These are phyloP conservation scores for Serranochromis macrocephalus DNA, from an alignment of 2,113 vertebrate genomes.

Conservation along the genomic window DNA sequence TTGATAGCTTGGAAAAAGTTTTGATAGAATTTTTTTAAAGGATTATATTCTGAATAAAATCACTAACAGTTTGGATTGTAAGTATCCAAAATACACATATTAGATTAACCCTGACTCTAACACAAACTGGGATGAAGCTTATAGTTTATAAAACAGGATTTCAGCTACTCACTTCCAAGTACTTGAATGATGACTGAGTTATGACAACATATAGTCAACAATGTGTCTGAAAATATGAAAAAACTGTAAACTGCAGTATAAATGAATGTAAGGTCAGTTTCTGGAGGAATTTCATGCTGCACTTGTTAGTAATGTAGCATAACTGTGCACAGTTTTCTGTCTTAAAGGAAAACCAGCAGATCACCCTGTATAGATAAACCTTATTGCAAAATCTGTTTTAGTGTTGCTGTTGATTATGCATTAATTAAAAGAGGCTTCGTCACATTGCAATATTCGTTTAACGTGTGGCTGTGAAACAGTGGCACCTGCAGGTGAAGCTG, in stretches of 20 bases:
- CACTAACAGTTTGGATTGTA: not conserved
- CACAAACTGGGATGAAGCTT: not conserved
- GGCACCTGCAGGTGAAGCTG: slow-evolving; percentile 20
- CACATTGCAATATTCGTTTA: not conserved
- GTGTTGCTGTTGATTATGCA: not conserved
- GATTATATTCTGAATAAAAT: not conserved
- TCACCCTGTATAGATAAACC: not conserved
- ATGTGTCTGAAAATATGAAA: not conserved
- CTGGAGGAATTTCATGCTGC: not conserved
- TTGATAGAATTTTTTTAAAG: not conserved
- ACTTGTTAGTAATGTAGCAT: not conserved
- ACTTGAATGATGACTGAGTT: not conserved
- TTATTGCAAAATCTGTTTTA: not conserved
- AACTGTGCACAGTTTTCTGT: not conserved
- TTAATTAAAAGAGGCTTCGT: not conserved
- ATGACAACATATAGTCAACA: not conserved
- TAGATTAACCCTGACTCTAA: not conserved
- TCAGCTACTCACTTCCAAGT: not conserved
- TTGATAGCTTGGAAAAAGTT: not conserved
- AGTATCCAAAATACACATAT: not conserved
- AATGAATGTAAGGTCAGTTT: not conserved
- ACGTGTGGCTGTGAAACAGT: not conserved
- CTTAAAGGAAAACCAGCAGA: not conserved
- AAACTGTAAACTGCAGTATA: not conserved
- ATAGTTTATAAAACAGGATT: not conserved